Percentiles rank a stretch among this genome's conserved stretches.
Conservation (phyloP, 2,888 invertebrate genomes). For the Morpho deidamia region DNA sequence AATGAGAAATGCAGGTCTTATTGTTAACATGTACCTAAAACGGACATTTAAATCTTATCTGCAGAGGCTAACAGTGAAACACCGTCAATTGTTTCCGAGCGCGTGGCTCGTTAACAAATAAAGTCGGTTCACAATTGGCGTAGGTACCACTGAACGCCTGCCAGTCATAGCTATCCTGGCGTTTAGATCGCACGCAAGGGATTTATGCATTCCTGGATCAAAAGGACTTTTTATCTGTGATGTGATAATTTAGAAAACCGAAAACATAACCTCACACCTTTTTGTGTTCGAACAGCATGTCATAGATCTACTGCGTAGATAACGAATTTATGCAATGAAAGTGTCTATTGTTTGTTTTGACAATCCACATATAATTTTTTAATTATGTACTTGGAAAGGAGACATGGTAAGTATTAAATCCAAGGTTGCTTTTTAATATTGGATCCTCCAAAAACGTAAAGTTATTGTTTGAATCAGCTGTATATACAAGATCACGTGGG, state of each 20-base stretch:
- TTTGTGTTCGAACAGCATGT: background rate
- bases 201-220: constrained; percentile 25
- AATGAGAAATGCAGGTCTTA: too few species aligned
- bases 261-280: background rate
- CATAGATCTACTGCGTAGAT: constrained; percentile 2
- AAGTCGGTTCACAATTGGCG: constrained; percentile 71
- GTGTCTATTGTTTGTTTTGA: constrained; percentile 17
- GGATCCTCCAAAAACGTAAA: background rate
- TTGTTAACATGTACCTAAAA: constrained; percentile 28
- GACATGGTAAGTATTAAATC: constrained; percentile 23
- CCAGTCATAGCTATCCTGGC: constrained; percentile 69
- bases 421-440: background rate
- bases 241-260: constrained; percentile 8
- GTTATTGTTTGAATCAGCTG: constrained; percentile 13
- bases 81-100: constrained; percentile 73
- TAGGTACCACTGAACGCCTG: constrained; percentile 57
- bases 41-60: constrained; percentile 66
- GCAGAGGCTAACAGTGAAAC: constrained; percentile 53
- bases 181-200: constrained; percentile 52
- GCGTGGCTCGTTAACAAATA: constrained; percentile 75
- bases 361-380: constrained; percentile 8
- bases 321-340: constrained; percentile 6
- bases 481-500: constrained; percentile 17
- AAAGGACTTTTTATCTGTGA: constrained; percentile 4
- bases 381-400: constrained; percentile 5